Evolutionary conservation across 2,888 invertebrate species (phyloP).

Genomic region (Ennomos erosarius): DNA sequence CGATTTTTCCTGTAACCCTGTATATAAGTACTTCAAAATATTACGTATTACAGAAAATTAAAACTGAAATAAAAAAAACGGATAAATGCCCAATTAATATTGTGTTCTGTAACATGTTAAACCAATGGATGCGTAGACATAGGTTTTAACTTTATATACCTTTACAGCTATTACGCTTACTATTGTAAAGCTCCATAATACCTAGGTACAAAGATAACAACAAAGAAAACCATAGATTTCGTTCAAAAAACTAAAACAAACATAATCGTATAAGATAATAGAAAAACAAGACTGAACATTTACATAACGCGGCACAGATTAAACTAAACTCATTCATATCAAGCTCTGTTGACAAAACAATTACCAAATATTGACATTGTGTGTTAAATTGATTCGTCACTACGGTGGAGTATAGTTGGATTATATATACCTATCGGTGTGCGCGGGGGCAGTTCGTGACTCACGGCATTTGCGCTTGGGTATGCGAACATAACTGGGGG

Average conservation of each 20-base stretch:
- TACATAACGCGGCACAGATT: slow-evolving; percentile 24
- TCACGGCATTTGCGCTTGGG: slow-evolving; percentile 54
- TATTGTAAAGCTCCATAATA: no score
- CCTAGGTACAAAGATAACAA: no score
- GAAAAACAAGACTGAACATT: slow-evolving; percentile 35
- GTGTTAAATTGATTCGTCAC: slow-evolving; percentile 49
- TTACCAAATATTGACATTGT: slow-evolving; percentile 51
- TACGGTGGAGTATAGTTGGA: slow-evolving; percentile 28
- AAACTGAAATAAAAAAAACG: no score
- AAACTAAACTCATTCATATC: slow-evolving; percentile 39
- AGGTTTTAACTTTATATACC: no score
- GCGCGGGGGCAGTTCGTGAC: slow-evolving; percentile 65
- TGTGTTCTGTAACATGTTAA: no score
- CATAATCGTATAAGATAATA: slow-evolving; percentile 26
- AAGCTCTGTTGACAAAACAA: slow-evolving; percentile 47
- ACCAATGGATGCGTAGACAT: no score
- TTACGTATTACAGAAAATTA: no score
- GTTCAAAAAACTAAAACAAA: slow-evolving; percentile 22
- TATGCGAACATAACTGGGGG: slow-evolving; percentile 65
- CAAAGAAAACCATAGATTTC: background rate
- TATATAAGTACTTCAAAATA: no score
- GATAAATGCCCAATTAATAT: no score
- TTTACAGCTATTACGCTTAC: no score
- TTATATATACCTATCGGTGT: slow-evolving; percentile 35
- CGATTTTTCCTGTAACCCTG: no score